These are phyloP conservation scores for Oreochromis tanganicae DNA, from an alignment of 2,113 vertebrate species.

Conservation along the genomic window DNA sequence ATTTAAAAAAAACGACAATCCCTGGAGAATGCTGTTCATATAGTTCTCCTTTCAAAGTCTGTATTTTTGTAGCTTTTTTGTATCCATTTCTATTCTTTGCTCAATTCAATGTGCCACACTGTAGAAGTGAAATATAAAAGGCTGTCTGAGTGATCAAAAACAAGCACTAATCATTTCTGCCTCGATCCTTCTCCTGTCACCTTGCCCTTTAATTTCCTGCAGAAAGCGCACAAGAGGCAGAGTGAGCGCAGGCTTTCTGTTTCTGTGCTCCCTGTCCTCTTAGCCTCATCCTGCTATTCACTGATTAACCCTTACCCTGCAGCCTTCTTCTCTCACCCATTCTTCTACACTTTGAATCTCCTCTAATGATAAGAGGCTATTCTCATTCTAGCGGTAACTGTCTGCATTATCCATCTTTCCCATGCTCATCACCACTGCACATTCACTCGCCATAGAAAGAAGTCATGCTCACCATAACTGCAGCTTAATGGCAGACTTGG, in stretches of 20 bases:
- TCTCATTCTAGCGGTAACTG: neutral
- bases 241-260: neutral
- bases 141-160: neutral
- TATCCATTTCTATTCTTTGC: neutral
- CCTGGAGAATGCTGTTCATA: neutral
- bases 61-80: neutral
- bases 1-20: neutral
- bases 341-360: neutral
- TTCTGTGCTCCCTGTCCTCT: neutral
- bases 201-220: constrained; percentile 1
- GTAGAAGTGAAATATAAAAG: neutral
- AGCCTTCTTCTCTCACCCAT: neutral
- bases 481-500: neutral
- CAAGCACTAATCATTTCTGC: constrained; percentile 3
- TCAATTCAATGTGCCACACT: neutral
- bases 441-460: neutral
- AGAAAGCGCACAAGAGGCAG: neutral
- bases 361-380: neutral
- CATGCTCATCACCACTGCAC: neutral
- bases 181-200: neutral
- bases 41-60: neutral
- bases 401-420: neutral
- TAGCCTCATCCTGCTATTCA: neutral
- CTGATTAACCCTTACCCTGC: constrained; percentile 7
- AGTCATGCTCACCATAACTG: neutral